Conservation (phyloP, 2,113 vertebrate genomes). For the Saguinus midas region DNA sequence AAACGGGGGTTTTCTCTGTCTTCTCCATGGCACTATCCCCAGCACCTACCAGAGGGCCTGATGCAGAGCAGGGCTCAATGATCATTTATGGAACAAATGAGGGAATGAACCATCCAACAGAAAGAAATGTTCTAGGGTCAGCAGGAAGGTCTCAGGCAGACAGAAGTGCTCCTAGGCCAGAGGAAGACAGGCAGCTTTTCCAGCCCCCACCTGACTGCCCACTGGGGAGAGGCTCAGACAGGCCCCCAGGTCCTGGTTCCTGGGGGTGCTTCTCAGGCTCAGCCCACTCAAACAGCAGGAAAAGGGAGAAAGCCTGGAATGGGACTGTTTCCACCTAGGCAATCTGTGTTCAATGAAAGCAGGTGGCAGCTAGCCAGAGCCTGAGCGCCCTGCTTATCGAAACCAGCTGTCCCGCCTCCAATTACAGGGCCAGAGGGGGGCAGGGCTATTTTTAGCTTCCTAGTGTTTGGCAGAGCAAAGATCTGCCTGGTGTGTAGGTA, state of each 20-base stretch:
- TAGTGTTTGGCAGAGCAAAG: conserved; percentile 54
- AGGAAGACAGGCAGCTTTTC: neutral
- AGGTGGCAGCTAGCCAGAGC: conserved; percentile 55
- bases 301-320: conserved; percentile 57
- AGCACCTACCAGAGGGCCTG: neutral
- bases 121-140: neutral
- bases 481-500: conserved; percentile 62
- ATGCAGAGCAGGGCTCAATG: neutral
- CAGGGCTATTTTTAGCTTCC: conserved; percentile 75
- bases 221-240: neutral
- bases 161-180: neutral
- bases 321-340: conserved; percentile 28
- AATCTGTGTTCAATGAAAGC: conserved; percentile 71
- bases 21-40: neutral
- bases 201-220: neutral
- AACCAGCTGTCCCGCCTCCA: conserved; percentile 73
- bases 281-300: conserved; percentile 5
- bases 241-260: neutral
- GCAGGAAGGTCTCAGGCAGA: neutral
- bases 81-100: neutral
- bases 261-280: neutral
- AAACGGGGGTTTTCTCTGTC: neutral
- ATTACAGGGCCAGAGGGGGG: conserved; percentile 57
- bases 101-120: neutral
- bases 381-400: conserved; percentile 60